phyloP scores from a whole-genome alignment of 92 coral and sea anemone species.

The Paramuricea clavata region DNA sequence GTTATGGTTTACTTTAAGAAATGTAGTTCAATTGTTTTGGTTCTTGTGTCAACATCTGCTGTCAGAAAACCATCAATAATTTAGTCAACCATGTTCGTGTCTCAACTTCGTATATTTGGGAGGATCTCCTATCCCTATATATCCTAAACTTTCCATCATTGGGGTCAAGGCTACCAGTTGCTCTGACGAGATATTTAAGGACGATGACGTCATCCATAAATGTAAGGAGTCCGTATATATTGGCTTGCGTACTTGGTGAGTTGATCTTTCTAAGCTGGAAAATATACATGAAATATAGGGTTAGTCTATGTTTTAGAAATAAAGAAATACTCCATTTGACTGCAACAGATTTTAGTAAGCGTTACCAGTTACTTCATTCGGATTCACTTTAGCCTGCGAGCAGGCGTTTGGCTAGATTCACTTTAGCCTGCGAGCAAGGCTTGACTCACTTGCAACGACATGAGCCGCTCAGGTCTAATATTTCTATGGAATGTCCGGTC shows the following conservation, averaged over 20 bases:
- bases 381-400: no score
- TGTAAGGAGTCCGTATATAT: slow-evolving; percentile 75
- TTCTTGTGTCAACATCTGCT: no score
- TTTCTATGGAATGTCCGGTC: no score
- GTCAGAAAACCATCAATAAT: neutral
- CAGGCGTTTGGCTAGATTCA: no score
- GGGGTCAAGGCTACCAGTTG: slow-evolving; percentile 69
- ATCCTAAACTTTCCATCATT: slow-evolving; percentile 75
- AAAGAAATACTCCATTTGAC: neutral
- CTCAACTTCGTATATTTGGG: slow-evolving; percentile 28
- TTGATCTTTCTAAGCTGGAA: slow-evolving; percentile 86
- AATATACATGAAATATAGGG: neutral
- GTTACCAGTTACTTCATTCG: no score
- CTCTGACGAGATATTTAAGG: slow-evolving; percentile 45
- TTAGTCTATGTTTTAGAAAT: neutral
- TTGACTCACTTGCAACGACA: no score
- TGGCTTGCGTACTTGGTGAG: slow-evolving; percentile 83
- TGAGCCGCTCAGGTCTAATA: no score
- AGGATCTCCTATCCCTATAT: slow-evolving; percentile 67
- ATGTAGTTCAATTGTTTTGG: no score
- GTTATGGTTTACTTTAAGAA: neutral
- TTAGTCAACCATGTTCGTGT: neutral
- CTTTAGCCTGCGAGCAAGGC: no score
- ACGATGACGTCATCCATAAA: slow-evolving; percentile 70
- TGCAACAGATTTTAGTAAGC: neutral